phyloP scores from a whole-genome alignment of 2,888 invertebrate species.

The Steinernema hermaphroditum region DNA sequence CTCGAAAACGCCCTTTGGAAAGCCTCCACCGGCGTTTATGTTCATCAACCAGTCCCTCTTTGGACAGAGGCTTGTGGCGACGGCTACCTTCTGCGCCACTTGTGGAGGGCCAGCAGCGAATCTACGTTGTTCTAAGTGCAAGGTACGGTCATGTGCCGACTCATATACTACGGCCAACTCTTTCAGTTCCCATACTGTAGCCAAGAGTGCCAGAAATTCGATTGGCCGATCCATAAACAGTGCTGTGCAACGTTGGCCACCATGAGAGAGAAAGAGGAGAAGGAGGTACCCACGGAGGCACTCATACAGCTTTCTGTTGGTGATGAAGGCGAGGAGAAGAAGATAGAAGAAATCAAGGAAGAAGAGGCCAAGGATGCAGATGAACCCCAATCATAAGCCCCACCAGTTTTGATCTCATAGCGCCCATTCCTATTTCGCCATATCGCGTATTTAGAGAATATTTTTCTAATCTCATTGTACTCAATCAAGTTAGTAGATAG shows the following conservation, averaged over 20 bases:
- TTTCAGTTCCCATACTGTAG: conserved; percentile 83
- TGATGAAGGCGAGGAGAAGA: neutral
- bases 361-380: too few relatives aligned
- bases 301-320: too few relatives aligned
- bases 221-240: conserved; percentile 71
- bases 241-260: conserved; percentile 35
- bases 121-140: conserved; percentile 93
- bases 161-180: neutral
- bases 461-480: too few relatives aligned
- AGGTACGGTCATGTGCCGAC: conserved; percentile 67
- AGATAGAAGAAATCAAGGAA: neutral
- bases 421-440: too few relatives aligned
- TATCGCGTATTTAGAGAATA: too few relatives aligned
- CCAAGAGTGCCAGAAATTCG: conserved; percentile 87
- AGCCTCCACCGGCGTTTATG: conserved; percentile 55
- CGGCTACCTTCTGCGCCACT: conserved; percentile 75
- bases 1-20: conserved; percentile 45
- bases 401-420: too few relatives aligned
- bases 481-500: too few relatives aligned
- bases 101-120: conserved; percentile 86
- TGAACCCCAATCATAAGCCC: too few relatives aligned
- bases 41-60: conserved; percentile 61
- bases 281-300: neutral
- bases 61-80: conserved; percentile 58
- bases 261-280: neutral